Evolutionary conservation across 2,113 vertebrate species (phyloP).

Genomic region (Sinocyclocheilus anshuiensis): DNA sequence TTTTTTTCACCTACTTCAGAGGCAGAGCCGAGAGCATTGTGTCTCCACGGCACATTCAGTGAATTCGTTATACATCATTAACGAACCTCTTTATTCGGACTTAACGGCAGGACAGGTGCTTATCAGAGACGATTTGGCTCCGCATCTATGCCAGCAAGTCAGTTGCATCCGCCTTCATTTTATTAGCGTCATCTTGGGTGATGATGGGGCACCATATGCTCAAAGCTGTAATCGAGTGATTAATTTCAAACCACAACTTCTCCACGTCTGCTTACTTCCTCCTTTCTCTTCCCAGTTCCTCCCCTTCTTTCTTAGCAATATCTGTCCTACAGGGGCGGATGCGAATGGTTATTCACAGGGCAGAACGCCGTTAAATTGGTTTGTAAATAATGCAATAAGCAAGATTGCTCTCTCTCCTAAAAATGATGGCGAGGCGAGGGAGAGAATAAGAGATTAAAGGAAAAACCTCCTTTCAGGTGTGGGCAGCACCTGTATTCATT

Average conservation of each 20-base stretch:
- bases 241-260: neutral
- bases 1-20: conserved; percentile 41
- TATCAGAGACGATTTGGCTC: conserved; percentile 5
- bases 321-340: conserved; percentile 47
- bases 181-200: conserved; percentile 11
- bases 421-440: conserved; percentile 48
- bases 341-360: conserved; percentile 46
- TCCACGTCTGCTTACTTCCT: conserved; percentile 29
- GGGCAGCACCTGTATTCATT: conserved; percentile 35
- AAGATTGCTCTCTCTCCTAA: conserved; percentile 62
- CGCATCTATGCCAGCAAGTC: neutral
- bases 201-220: conserved; percentile 7
- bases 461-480: conserved; percentile 19
- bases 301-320: conserved; percentile 56
- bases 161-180: neutral
- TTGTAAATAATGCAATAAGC: conserved; percentile 75
- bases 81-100: neutral
- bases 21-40: neutral
- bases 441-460: neutral
- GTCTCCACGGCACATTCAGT: neutral
- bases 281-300: conserved; percentile 20
- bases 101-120: conserved; percentile 21
- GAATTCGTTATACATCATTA: conserved; percentile 24
- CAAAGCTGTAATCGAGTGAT: conserved; percentile 20
- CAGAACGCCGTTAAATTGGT: conserved; percentile 68